Conservation (phyloP, 2,113 vertebrate genomes). For the Tupaia chinensis region DNA sequence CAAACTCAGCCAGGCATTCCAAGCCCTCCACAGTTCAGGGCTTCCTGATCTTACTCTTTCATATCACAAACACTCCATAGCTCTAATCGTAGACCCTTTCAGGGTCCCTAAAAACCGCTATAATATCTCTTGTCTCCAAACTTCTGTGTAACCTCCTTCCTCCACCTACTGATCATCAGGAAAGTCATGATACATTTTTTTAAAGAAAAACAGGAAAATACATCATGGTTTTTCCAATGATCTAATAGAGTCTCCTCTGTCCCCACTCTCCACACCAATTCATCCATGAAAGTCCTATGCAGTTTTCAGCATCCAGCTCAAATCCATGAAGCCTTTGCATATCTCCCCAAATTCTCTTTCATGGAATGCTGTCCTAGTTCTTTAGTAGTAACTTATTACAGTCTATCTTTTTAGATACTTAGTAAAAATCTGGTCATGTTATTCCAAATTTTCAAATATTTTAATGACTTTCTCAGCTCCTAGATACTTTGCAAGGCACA, state of each 20-base stretch:
- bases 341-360: constrained; percentile 18
- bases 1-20: not conserved
- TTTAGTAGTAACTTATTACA: not conserved
- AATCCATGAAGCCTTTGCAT: not conserved
- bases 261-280: not conserved
- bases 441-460: not conserved
- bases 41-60: not conserved
- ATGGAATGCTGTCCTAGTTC: not conserved
- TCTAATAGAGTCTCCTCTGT: not conserved
- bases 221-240: too few relatives aligned
- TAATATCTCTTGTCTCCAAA: not conserved
- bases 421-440: constrained; percentile 1
- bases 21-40: not conserved
- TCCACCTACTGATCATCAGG: not conserved
- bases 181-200: too few relatives aligned
- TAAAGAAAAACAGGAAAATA: too few relatives aligned
- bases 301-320: not conserved
- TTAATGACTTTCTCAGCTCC: not conserved
- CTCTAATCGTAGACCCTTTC: not conserved
- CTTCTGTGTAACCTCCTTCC: not conserved
- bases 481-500: not conserved
- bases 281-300: not conserved
- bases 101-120: not conserved
- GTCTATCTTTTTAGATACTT: not conserved
- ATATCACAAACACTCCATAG: not conserved